Conservation (phyloP, 2,113 vertebrate genomes). For the Hiodon alosoides region DNA sequence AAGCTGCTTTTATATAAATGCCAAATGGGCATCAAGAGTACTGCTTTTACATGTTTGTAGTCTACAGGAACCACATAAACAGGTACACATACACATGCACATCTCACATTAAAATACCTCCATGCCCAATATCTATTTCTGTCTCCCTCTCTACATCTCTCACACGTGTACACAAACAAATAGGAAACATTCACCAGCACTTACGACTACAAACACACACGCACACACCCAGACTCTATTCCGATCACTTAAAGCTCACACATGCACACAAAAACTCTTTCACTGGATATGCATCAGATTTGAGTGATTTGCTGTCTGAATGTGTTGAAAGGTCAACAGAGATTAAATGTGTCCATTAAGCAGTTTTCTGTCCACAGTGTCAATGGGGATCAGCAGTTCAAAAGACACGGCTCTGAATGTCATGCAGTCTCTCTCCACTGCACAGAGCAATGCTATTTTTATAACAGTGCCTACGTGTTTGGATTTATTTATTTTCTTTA, state of each 20-base stretch:
- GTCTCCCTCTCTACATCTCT: background rate
- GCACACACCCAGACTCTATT: constrained; percentile 26
- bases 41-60: background rate
- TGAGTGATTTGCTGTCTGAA: background rate
- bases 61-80: background rate
- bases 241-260: background rate
- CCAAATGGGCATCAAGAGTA: background rate
- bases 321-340: background rate
- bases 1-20: background rate
- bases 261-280: background rate
- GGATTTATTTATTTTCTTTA: constrained; percentile 10
- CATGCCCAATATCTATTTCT: background rate
- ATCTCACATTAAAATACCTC: background rate
- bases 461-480: background rate
- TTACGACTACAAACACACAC: background rate
- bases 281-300: constrained; percentile 9
- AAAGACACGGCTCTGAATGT: background rate
- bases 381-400: background rate
- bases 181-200: background rate
- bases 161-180: constrained; percentile 24
- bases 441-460: constrained; percentile 23
- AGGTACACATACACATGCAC: background rate
- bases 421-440: constrained; percentile 36
- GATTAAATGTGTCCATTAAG: constrained; percentile 11
- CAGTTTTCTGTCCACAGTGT: background rate